phyloP scores from a whole-genome alignment of 2,797 vertebrate species.

The Rousettus madagascariensis region DNA sequence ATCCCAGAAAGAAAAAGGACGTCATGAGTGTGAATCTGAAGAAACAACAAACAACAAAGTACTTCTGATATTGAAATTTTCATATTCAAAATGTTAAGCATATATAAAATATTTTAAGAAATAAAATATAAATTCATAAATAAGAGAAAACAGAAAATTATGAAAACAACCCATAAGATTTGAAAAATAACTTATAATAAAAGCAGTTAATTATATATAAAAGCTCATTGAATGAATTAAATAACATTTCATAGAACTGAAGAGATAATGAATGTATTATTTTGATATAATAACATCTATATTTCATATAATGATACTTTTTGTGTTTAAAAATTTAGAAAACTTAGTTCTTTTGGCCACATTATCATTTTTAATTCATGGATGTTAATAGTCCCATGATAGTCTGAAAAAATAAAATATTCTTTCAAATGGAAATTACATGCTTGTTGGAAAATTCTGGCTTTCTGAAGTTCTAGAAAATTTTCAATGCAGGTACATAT shows the following conservation, averaged over 20 bases:
- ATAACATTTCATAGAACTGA: neutral
- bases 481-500: neutral
- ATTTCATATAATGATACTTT: neutral
- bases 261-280: neutral
- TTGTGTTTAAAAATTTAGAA: neutral
- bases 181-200: neutral
- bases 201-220: neutral
- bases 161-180: neutral
- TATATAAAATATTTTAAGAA: neutral
- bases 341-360: neutral
- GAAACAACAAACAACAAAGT: neutral
- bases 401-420: neutral
- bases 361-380: neutral
- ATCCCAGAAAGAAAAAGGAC: neutral
- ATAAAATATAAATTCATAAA: neutral
- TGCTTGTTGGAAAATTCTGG: neutral
- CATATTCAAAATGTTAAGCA: neutral
- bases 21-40: neutral
- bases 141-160: neutral
- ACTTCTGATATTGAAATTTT: neutral
- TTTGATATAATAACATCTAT: neutral
- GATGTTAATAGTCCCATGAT: neutral
- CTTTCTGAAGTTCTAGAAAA: constrained; percentile 6
- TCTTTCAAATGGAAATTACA: neutral
- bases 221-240: neutral